These are phyloP conservation scores for Chrysomela aeneicollis DNA, from an alignment of 2,888 invertebrate species.

Conservation along the genomic window DNA sequence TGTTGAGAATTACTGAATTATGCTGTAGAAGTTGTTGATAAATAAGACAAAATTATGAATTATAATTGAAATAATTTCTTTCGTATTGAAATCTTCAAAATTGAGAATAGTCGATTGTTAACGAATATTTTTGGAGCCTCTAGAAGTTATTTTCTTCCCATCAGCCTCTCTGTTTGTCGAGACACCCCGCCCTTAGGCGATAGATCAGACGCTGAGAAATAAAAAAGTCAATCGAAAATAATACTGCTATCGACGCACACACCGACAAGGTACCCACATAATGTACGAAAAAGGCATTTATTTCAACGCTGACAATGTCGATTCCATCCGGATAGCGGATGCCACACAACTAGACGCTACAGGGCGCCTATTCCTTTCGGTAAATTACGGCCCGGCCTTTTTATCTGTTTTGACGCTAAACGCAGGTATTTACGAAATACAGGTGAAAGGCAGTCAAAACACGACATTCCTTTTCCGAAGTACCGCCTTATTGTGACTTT, in stretches of 20 bases:
- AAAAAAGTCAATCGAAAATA: slow-evolving; percentile 23
- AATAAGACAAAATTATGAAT: too few species aligned
- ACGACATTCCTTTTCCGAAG: slow-evolving; percentile 48
- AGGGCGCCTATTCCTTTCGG: slow-evolving; percentile 51
- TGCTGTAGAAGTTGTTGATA: too few species aligned
- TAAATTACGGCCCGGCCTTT: slow-evolving; percentile 48
- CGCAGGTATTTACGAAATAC: slow-evolving; percentile 60
- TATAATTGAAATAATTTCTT: too few species aligned
- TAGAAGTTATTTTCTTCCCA: neutral
- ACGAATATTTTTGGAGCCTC: too few species aligned
- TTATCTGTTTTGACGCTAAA: slow-evolving; percentile 59
- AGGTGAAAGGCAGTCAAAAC: slow-evolving; percentile 60
- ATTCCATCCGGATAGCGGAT: slow-evolving; percentile 56
- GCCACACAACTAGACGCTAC: slow-evolving; percentile 59
- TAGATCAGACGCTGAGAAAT: neutral
- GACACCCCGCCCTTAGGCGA: neutral
- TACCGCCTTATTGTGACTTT: slow-evolving; percentile 51
- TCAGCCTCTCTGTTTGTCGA: too few species aligned
- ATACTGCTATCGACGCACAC: slow-evolving; percentile 18
- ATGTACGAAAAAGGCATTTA: slow-evolving; percentile 58
- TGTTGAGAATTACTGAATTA: too few species aligned
- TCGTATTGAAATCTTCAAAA: too few species aligned
- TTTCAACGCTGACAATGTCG: slow-evolving; percentile 61
- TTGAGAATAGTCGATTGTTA: too few species aligned
- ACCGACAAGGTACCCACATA: slow-evolving; percentile 38